Conservation (phyloP, 2,888 invertebrate genomes). For the Papilio demoleus region DNA sequence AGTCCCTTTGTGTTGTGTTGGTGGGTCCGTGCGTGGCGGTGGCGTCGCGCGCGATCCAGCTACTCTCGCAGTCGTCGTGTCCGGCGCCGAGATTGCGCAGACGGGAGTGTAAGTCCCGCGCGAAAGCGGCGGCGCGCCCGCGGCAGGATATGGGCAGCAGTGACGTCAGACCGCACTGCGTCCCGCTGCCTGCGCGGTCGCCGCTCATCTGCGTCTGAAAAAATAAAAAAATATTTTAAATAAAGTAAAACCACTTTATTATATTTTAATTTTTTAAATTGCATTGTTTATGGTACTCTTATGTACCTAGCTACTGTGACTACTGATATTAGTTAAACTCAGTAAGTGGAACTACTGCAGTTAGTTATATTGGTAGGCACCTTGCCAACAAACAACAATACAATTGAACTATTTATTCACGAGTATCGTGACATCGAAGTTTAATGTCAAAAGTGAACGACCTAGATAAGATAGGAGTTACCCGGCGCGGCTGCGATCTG, state of each 20-base stretch:
- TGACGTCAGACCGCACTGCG: constrained; percentile 87
- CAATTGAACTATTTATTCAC: constrained; percentile 41
- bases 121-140: constrained; percentile 91
- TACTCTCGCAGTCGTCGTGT: constrained; percentile 72
- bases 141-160: constrained; percentile 91
- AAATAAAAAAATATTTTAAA: constrained; percentile 45
- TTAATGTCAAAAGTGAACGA: constrained; percentile 79
- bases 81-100: constrained; percentile 87
- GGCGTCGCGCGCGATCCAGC: constrained; percentile 69
- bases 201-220: constrained; percentile 83
- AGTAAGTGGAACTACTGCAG: neutral
- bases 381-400: constrained; percentile 32
- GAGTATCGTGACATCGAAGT: constrained; percentile 59
- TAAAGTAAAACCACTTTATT: constrained; percentile 10
- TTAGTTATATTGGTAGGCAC: constrained; percentile 19
- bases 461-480: constrained; percentile 72
- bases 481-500: constrained; percentile 58
- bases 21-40: constrained; percentile 54
- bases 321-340: neutral
- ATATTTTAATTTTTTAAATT: neutral
- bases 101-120: constrained; percentile 89
- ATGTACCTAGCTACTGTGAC: neutral
- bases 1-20: constrained; percentile 63
- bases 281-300: neutral
- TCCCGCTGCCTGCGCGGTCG: constrained; percentile 79